Evolutionary conservation across 2,888 invertebrate species (phyloP), one percentile per base, ranked within the genome.

Genomic region (Synanthedon formicaeformis): DNA sequence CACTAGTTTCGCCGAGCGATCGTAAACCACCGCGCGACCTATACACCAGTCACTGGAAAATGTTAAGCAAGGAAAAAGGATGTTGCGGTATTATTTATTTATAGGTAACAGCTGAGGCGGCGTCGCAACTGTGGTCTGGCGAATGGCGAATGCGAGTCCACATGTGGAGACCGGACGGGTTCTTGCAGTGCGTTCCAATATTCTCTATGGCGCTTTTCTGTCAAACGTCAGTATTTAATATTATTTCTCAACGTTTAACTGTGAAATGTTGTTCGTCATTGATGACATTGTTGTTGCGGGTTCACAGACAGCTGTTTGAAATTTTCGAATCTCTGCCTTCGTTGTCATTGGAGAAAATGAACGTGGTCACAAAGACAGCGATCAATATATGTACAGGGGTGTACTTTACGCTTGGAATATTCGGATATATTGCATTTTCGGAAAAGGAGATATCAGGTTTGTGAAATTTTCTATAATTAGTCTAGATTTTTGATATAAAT

Each of bases 131-230:
- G 55, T 81, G 92, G 57, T 87, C 90, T 0, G 91, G 91, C 4
- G 92, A 93, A 63, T 96, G 96, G 95, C 80, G 90, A 45, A 75
- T 89, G 1, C 89, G 91, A 57, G 91, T 96, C 2, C 89, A 91
- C 63, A 91, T 92, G 69, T 97, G 96, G 96, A 90, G 92, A 63
- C 93, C 96, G 0, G 89, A 92, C 0, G 98, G 98, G 0, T 86
- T 97, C 55, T 85, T 98, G 51, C 96, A 96, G 66, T 96, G 97
- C 73, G 88, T 98, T 59, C 99, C 99, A 0, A 98, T 99, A 63
- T 96, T 98, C 81, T 94, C 97, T 11, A 96, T 98, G 94, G 97
- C 98, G 0, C 88, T 98, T 53, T 97, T 96, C 59, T 99, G 99
- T 82, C 99, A 99, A 85, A 97, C 98, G 92, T 96, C 81, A 90